Conservation (phyloP, 2,888 invertebrate species). For the Torymus auratus region DNA sequence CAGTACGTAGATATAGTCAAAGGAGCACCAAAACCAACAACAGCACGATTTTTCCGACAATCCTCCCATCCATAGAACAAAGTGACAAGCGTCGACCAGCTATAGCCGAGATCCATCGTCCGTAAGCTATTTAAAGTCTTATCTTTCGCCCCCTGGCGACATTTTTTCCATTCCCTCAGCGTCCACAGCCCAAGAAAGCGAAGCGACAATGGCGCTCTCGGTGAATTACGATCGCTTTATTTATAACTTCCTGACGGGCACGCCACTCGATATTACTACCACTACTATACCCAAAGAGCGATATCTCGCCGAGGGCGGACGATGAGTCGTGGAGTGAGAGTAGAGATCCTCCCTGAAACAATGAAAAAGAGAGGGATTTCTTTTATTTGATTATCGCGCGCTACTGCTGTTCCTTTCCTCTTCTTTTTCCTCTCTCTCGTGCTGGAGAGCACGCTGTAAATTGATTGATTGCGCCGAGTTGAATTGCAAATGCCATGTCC, state of each 20-base stretch:
- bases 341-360: constrained; percentile 45
- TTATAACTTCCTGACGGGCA: constrained; percentile 56
- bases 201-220: constrained; percentile 19
- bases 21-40: no score
- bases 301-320: constrained; percentile 35
- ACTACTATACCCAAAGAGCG: background rate
- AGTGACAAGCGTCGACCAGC: constrained; percentile 30
- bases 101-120: constrained; percentile 49
- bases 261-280: constrained; percentile 49
- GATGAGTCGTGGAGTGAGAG: constrained; percentile 14
- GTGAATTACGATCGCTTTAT: constrained; percentile 57
- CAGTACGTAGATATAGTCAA: no score
- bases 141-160: constrained; percentile 8
- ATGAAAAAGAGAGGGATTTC: constrained; percentile 51
- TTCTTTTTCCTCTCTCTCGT: background rate
- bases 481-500: constrained; percentile 39
- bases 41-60: no score
- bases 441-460: constrained; percentile 24
- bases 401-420: background rate
- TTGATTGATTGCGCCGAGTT: constrained; percentile 49
- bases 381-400: constrained; percentile 49
- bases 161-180: background rate
- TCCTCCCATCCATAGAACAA: background rate
- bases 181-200: background rate
- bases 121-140: constrained; percentile 52